phyloP scores from a whole-genome alignment of 2,797 vertebrate genomes.

The Eremophila alpestris region DNA sequence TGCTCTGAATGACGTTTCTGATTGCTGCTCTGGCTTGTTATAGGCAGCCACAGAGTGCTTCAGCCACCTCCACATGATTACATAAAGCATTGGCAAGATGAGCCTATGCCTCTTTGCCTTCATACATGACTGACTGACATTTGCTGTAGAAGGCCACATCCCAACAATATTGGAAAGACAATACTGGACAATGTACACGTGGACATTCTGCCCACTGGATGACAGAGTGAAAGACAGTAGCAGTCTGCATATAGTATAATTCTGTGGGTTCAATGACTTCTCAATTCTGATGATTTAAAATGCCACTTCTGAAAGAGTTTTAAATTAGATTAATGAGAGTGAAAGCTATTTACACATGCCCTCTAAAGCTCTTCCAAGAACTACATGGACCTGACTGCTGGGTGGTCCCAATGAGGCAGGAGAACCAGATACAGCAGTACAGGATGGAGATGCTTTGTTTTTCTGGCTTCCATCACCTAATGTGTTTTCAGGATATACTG shows the following conservation, averaged over 20 bases:
- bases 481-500: constrained; percentile 19
- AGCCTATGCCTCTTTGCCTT: not conserved
- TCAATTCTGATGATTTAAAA: not conserved
- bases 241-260: not conserved
- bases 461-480: constrained; percentile 48
- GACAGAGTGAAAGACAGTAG: not conserved
- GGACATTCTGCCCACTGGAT: not conserved
- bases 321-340: not conserved
- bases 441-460: constrained; percentile 47
- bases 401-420: constrained; percentile 32
- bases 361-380: constrained; percentile 36
- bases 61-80: not conserved
- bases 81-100: not conserved
- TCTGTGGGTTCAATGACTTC: not conserved
- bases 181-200: rapidly evolving
- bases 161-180: not conserved
- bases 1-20: not conserved
- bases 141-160: not conserved
- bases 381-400: not conserved
- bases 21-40: constrained; percentile 7
- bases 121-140: not conserved
- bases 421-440: constrained; percentile 9
- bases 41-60: not conserved
- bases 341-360: not conserved
- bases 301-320: not conserved